A percentile compares a stretch with the other conserved stretches of the same genome.
Evolutionary conservation across 1,140 invertebrate genomes (phyloP).

Genomic region (Leptopilina clavipes): DNA sequence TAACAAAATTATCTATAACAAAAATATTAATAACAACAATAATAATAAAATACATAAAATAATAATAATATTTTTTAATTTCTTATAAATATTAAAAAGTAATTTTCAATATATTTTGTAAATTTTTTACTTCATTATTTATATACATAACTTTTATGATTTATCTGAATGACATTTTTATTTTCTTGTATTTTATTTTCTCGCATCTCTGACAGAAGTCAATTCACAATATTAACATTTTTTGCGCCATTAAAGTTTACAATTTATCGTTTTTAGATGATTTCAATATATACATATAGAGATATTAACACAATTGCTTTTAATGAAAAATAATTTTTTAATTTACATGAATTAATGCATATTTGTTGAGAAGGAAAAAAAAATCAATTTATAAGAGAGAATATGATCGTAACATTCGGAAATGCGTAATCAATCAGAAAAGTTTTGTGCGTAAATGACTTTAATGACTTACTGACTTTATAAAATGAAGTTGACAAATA

Average conservation of each 20-base stretch:
- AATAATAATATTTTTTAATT: too few species aligned
- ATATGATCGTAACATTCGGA: not conserved
- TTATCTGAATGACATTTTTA: not conserved
- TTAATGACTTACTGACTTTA: constrained; percentile 1
- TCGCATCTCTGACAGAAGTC: not conserved
- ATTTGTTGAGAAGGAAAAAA: not conserved
- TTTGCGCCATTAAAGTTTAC: not conserved
- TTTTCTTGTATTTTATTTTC: not conserved
- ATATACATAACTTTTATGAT: not conserved
- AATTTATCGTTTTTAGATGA: not conserved
- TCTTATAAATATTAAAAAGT: too few species aligned
- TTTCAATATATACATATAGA: not conserved
- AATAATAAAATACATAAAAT: too few species aligned
- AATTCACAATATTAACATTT: not conserved
- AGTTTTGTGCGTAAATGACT: constrained; percentile 15
- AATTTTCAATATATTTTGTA: too few species aligned
- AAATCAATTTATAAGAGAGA: not conserved
- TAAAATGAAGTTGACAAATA: not conserved
- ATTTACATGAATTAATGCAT: not conserved
- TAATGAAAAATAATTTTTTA: too few species aligned
- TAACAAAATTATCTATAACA: not conserved
- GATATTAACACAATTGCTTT: too few species aligned
- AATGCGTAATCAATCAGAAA: constrained; percentile 14
- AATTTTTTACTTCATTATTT: too few species aligned
- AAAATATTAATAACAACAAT: too few species aligned